Evolutionary conservation across 2,888 invertebrate species (phyloP).

Genomic region (Nomada ruficornis): DNA sequence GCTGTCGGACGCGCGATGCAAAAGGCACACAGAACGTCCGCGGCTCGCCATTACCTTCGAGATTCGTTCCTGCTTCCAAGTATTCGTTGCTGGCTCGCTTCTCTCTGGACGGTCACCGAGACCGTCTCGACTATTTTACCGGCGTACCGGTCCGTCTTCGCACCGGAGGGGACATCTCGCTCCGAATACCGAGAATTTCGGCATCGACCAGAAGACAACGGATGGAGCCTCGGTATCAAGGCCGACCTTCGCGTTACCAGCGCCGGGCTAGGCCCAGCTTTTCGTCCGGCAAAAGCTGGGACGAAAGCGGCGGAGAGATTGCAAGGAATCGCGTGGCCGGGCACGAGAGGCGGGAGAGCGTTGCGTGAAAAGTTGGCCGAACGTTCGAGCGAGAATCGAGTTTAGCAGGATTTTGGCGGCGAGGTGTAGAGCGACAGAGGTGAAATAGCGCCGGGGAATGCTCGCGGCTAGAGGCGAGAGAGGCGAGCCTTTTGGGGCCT

Average conservation of each 20-base stretch:
- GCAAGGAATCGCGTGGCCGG: not conserved
- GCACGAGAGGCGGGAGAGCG: not conserved
- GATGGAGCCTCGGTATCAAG: conserved; percentile 37
- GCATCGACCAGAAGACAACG: conserved; percentile 51
- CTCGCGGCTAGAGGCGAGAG: conserved; percentile 71
- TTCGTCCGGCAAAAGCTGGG: not conserved
- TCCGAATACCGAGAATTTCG: conserved; percentile 68
- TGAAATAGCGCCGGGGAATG: conserved; percentile 71
- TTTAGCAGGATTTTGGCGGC: conserved; percentile 68
- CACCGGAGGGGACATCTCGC: conserved; percentile 45
- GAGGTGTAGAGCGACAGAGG: conserved; percentile 52
- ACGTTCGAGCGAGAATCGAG: conserved; percentile 52
- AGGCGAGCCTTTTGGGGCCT: conserved; percentile 68
- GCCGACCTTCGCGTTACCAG: conserved; percentile 3
- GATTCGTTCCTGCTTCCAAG: conserved; percentile 76
- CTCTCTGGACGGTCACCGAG: conserved; percentile 53
- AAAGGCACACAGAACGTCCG: conserved; percentile 59
- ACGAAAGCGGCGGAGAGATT: not conserved
- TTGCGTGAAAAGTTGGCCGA: conserved; percentile 26
- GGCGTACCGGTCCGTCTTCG: conserved; percentile 10
- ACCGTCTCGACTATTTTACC: conserved; percentile 71
- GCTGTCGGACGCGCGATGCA: conserved; percentile 64
- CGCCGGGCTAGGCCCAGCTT: not conserved
- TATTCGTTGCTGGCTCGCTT: conserved; percentile 74
- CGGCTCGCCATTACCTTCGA: conserved; percentile 66